These are phyloP conservation scores for Rhagium mordax DNA, from an alignment of 2,888 invertebrate genomes.

Conservation along the genomic window DNA sequence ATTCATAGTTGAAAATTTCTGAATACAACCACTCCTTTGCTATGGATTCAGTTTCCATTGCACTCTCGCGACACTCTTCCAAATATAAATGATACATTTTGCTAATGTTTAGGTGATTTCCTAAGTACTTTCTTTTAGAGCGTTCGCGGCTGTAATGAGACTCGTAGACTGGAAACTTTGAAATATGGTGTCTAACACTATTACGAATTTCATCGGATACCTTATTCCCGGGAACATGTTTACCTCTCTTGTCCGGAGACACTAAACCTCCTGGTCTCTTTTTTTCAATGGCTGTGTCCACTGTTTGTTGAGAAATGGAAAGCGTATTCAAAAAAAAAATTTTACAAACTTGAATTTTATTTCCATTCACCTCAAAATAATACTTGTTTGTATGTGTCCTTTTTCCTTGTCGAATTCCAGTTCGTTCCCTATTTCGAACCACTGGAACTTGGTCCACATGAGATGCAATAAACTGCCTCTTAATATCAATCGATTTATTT, in stretches of 20 bases:
- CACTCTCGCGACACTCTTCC: constrained; percentile 34
- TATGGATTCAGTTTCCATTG: constrained; percentile 25
- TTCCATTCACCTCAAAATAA: constrained; percentile 31
- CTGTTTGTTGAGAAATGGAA: constrained; percentile 37
- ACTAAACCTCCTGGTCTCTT: constrained; percentile 38
- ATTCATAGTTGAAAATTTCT: constrained; percentile 40
- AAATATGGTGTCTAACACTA: constrained; percentile 38
- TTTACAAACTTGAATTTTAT: constrained; percentile 29
- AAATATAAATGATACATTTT: constrained; percentile 36
- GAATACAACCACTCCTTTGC: constrained; percentile 41
- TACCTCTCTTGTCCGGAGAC: constrained; percentile 43
- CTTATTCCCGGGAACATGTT: constrained; percentile 36
- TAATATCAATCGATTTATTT: constrained; percentile 15
- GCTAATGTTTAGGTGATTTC: constrained; percentile 35
- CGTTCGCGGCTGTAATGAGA: constrained; percentile 38
- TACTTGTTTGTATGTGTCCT: constrained; percentile 34
- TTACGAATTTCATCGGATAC: constrained; percentile 35
- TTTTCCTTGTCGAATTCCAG: background rate
- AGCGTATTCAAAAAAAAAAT: constrained; percentile 35
- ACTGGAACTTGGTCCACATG: constrained; percentile 23
- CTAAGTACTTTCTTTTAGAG: constrained; percentile 32
- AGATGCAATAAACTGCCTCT: constrained; percentile 32
- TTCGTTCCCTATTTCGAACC: constrained; percentile 28
- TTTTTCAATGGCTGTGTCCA: constrained; percentile 35
- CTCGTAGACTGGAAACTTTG: constrained; percentile 35